These are phyloP conservation scores for Nipponacmea schrenckii DNA, from an alignment of 2,888 invertebrate genomes.

Conservation along the genomic window DNA sequence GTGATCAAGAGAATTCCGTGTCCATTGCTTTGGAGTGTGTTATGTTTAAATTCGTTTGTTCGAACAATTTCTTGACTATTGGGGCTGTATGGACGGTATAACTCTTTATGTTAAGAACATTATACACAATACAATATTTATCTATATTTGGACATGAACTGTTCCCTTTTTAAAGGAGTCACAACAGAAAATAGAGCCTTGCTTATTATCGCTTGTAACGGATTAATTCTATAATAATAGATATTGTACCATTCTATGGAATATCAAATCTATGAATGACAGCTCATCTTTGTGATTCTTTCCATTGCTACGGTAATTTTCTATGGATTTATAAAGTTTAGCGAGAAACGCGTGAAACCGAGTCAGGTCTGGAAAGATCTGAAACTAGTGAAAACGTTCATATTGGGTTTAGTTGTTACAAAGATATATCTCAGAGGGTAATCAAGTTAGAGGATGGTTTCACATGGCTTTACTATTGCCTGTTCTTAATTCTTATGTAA, in stretches of 20 bases:
- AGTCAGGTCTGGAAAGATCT: constrained; percentile 10
- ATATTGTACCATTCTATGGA: constrained; percentile 20
- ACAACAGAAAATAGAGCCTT: constrained; percentile 20
- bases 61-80: constrained; percentile 14
- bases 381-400: constrained; percentile 24
- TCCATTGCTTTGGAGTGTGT: not conserved
- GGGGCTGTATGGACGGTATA: not conserved
- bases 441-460: not conserved
- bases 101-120: not conserved
- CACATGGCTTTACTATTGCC: constrained; percentile 17
- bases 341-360: not conserved
- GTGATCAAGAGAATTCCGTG: not conserved
- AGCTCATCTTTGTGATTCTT: constrained; percentile 18
- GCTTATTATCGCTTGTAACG: constrained; percentile 18
- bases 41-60: not conserved
- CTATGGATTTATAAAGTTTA: not conserved
- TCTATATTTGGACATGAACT: constrained; percentile 7
- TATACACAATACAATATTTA: not conserved
- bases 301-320: not conserved
- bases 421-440: no score
- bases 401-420: constrained; percentile 30
- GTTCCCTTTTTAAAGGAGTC: constrained; percentile 1
- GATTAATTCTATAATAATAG: constrained; percentile 15
- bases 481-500: constrained; percentile 29
- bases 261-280: constrained; percentile 25